These are phyloP conservation scores for Pyrochroa serraticornis DNA, from an alignment of 2,888 invertebrate species.

Conservation along the genomic window DNA sequence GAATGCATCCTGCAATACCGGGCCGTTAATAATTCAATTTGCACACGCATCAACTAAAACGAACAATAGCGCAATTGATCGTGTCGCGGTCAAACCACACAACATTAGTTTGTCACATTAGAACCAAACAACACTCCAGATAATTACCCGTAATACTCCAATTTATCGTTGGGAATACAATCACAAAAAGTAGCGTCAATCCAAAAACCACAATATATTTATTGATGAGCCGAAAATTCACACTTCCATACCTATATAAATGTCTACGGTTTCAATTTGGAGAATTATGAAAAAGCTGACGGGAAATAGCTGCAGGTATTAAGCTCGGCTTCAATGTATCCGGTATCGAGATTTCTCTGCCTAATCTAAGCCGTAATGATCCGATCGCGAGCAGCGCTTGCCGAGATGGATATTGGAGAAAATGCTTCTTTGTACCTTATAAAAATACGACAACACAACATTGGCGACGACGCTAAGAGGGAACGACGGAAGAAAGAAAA, in stretches of 20 bases:
- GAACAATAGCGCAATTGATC: constrained; percentile 8
- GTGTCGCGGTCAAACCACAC: constrained; percentile 11
- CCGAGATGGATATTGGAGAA: constrained; percentile 25
- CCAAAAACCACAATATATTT: not conserved
- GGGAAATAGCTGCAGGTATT: constrained; percentile 40
- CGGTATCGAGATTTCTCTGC: constrained; percentile 43
- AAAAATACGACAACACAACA: too few relatives aligned
- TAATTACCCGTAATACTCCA: too few relatives aligned
- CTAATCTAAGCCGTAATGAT: constrained; percentile 47
- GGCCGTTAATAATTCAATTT: too few relatives aligned
- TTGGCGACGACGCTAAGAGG: too few relatives aligned
- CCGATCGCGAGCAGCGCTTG: constrained; percentile 37
- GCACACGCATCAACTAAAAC: constrained; percentile 4
- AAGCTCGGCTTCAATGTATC: constrained; percentile 38
- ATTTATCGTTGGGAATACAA: too few relatives aligned
- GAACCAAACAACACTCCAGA: not conserved
- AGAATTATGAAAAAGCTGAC: constrained; percentile 37
- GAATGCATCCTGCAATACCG: too few relatives aligned
- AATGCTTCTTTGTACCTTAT: constrained; percentile 18
- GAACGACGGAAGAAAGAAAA: too few relatives aligned
- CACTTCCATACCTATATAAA: too few relatives aligned
- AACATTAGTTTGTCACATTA: not conserved
- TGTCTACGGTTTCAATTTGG: not conserved
- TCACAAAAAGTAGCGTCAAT: constrained; percentile 6
- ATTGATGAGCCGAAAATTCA: too few relatives aligned